Base-by-base conservation (phyloP, 1,140 invertebrate species). In the Bilobella aurantiaca region DNA sequence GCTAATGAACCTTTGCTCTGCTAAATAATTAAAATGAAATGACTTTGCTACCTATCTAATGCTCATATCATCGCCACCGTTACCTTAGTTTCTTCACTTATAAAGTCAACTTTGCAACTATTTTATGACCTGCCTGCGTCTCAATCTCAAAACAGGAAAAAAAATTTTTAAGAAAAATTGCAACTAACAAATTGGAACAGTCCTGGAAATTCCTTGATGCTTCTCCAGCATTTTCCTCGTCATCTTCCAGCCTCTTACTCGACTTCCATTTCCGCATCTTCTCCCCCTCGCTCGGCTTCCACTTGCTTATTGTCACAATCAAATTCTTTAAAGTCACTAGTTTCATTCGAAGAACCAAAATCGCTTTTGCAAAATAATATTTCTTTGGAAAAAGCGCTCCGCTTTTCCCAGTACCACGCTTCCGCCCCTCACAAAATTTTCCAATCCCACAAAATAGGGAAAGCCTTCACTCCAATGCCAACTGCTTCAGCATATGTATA, bases 191-290 rank as follows among this genome's bases (percentile, higher is more conserved):
- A 23, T 53, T 53, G 23, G 49, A 53, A n/a, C n/a, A n/a, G n/a
- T 53, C 23, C 49, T 23, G 25, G 49, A 53, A 53, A 53, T 18
- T 53, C 34, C 18, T 42, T 42, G 8, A 23, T 12, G 23, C 23
- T 21, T 60, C 64, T 32, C 29, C 37, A 21, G 2, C 34, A 1
- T 18, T 3, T 23, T 12, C n/a, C 49, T 23, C 64, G 21, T 58
- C 46, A 3, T 2, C 27, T 23, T 63, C 61, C n/a, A 67, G 21
- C 46, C 53, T 56, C 56, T 62, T 62, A 0, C 42, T 67, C 49
- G 67, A 65, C 37, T 62, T 69, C 67, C 67, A 69, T 60, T 62
- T 60, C 53, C 63, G 56, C 63, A 65, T 69, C 63, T n/a, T n/a
- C n/a, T n/a, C n/a, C n/a, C n/a, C n/a, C n/a, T n/a, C n/a, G n/a